Evolutionary conservation across 1,140 invertebrate genomes (phyloP), one percentile per base, ranked within the genome.

Genomic region (Melanaphis sacchari): DNA sequence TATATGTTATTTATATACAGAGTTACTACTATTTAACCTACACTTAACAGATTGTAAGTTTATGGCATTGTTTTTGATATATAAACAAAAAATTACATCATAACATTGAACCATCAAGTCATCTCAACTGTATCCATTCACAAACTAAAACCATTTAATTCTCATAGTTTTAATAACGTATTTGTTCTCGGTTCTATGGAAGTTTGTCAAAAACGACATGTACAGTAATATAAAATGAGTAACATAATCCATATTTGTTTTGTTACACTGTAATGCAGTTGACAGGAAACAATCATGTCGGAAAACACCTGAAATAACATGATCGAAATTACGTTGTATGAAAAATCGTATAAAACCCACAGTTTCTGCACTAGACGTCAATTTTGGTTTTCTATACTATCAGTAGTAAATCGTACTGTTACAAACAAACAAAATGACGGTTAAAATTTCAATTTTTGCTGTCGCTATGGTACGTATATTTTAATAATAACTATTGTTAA

Each of bases 261-360:
- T 54, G 49, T 59, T 38, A 90, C 21, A 22, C 18, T 36, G n/a
- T 38, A 7, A 49, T 38, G 88, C 40, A 38, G 18, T 3, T 90
- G 88, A 59, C 49, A 59, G 49, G 36, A 59, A 49, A 59, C 36
- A 90, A 38, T 59, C 88, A 90, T 38, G 52, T 59, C 24, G 24
- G 52, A 31, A 40, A 90, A 90, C 88, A 90, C 88, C 88, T 90
- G 88, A 90, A 90, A 90, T 59, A 90, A 90, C 88, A 90, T 26
- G 3, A 59, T 59, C 38, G 49, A 59, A 59, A 40, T 90, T 3
- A 90, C 52, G 36, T 36, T 26, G 49, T 15, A 4, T 31, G 49
- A 38, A 90, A 90, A 90, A 59, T n/a, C 24, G 88, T 90, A 59
- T 90, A 90, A 90, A 90, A 90, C 49, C 88, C 87, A 36, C 7